A percentile compares a stretch with the other conserved stretches of the same genome.
phyloP scores from a whole-genome alignment of 1,140 invertebrate genomes.

The Stenopsyche tienmushanensis region DNA sequence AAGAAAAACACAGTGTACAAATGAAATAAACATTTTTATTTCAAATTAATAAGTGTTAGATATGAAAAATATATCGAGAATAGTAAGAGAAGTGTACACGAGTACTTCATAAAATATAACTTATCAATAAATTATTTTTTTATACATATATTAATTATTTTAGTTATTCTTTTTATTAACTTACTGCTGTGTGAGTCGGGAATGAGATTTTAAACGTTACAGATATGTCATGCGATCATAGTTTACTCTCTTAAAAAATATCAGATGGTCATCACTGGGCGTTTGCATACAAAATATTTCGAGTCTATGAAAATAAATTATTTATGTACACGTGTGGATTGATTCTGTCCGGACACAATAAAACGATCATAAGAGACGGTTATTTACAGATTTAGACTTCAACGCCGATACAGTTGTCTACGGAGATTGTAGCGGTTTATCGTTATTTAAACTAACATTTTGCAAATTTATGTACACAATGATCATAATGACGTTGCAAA shows the following conservation, averaged over 20 bases:
- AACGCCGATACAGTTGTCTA: too few relatives aligned
- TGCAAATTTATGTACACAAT: too few relatives aligned
- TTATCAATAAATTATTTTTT: slow-evolving; percentile 22
- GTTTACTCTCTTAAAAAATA: not conserved
- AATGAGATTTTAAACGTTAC: not conserved
- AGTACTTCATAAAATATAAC: slow-evolving; percentile 32
- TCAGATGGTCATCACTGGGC: slow-evolving; percentile 7
- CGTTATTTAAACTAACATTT: too few relatives aligned
- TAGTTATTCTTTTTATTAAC: slow-evolving; percentile 16
- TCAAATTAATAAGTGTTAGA: slow-evolving; percentile 40
- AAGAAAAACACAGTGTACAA: slow-evolving; percentile 22
- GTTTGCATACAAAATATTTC: too few relatives aligned
- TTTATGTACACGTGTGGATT: too few relatives aligned
- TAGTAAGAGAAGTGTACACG: slow-evolving; percentile 33
- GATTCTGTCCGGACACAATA: too few relatives aligned
- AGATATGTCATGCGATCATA: slow-evolving; percentile 8
- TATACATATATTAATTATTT: slow-evolving; percentile 5
- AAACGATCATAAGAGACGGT: too few relatives aligned
- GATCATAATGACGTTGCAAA: too few relatives aligned
- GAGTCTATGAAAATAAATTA: too few relatives aligned
- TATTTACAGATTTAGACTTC: too few relatives aligned
- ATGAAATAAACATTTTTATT: slow-evolving; percentile 33
- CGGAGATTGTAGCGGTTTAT: too few relatives aligned
- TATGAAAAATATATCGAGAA: slow-evolving; percentile 42
- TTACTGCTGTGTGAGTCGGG: slow-evolving; percentile 1